Evolutionary conservation across 2,888 invertebrate species (phyloP).

Genomic region (Catocala sponsa): DNA sequence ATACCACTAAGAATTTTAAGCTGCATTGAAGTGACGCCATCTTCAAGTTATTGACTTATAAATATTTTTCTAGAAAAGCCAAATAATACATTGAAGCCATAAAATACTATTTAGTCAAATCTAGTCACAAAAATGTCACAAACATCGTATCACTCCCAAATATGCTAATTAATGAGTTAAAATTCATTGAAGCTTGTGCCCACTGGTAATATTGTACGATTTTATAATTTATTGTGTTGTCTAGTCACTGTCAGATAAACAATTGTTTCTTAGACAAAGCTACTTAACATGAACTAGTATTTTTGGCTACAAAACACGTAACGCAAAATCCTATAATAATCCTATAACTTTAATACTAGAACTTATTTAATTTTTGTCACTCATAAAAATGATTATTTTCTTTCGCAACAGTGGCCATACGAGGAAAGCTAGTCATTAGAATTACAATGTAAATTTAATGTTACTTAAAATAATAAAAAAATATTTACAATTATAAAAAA

Average conservation of each 20-base stretch:
- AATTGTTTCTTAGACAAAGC: neutral
- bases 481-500: slow-evolving; percentile 81
- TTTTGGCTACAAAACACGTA: slow-evolving; percentile 57
- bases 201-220: too few relatives aligned
- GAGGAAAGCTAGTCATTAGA: slow-evolving; percentile 87
- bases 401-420: slow-evolving; percentile 81
- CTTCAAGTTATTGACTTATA: too few relatives aligned
- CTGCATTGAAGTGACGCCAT: too few relatives aligned
- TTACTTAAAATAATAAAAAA: slow-evolving; percentile 69
- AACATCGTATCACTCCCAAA: neutral
- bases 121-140: slow-evolving; percentile 1
- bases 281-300: slow-evolving; percentile 8
- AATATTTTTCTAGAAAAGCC: too few relatives aligned
- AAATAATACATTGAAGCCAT: neutral
- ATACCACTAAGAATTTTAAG: too few relatives aligned
- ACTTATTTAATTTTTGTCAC: slow-evolving; percentile 44
- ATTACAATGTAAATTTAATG: slow-evolving; percentile 83
- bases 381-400: slow-evolving; percentile 47
- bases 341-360: slow-evolving; percentile 40
- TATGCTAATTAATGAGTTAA: too few relatives aligned
- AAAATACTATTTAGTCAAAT: slow-evolving; percentile 3
- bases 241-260: neutral
- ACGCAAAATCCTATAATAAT: slow-evolving; percentile 44
- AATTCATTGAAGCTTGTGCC: too few relatives aligned
- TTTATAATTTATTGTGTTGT: neutral